phyloP scores from a whole-genome alignment of 2,888 invertebrate genomes.

The Agrotis puta region DNA sequence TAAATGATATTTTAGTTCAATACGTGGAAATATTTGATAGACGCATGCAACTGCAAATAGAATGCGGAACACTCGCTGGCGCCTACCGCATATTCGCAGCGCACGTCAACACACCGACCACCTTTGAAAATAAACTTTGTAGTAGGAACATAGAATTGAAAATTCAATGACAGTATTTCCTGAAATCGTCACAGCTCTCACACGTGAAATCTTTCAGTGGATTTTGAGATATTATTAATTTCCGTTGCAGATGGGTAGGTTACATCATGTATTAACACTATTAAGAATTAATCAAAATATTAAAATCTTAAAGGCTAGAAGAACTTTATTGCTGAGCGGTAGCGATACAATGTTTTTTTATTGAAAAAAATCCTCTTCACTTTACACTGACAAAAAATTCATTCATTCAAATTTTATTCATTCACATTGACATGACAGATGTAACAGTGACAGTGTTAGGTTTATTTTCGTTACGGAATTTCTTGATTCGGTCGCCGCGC shows the following conservation, averaged over 20 bases:
- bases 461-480: no score
- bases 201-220: slow-evolving; percentile 6
- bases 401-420: no score
- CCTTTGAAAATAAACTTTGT: slow-evolving; percentile 1
- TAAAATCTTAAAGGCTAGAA: no score
- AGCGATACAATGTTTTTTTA: no score
- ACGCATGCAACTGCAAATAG: slow-evolving; percentile 63
- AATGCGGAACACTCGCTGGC: slow-evolving; percentile 65
- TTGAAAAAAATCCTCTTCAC: no score
- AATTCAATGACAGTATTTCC: background rate
- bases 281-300: no score
- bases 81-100: slow-evolving; percentile 51
- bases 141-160: background rate
- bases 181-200: background rate
- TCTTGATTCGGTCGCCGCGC: no score
- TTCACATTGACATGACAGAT: no score
- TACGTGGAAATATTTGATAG: slow-evolving; percentile 61
- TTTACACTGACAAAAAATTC: no score
- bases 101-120: slow-evolving; percentile 20
- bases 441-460: no score
- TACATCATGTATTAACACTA: background rate
- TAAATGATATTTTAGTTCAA: slow-evolving; percentile 51
- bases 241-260: background rate
- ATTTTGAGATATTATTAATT: slow-evolving; percentile 13
- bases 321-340: no score